These are phyloP conservation scores for Dunckerocampus dactyliophorus DNA, from an alignment of 2,113 vertebrate genomes.

Conservation along the genomic window DNA sequence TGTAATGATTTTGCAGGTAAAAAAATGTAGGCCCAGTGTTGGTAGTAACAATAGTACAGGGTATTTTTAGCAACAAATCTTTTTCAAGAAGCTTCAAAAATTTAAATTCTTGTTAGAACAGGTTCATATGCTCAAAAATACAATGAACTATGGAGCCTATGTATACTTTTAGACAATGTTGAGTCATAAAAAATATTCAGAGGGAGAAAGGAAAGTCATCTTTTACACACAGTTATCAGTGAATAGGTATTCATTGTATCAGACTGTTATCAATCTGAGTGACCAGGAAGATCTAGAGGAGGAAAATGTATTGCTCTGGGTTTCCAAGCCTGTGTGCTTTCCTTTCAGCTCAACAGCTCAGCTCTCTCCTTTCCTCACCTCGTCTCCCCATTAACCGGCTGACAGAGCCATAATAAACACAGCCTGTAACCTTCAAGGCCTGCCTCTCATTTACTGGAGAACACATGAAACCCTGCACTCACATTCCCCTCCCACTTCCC, in stretches of 20 bases:
- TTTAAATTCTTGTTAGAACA: background rate
- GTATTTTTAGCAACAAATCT: too few relatives aligned
- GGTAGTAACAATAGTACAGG: too few relatives aligned
- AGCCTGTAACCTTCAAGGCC: conserved; percentile 77
- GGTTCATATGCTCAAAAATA: background rate
- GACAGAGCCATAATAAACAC: conserved; percentile 82
- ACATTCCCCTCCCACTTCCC: conserved; percentile 36
- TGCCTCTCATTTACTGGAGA: conserved; percentile 74
- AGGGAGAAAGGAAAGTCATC: conserved; percentile 8
- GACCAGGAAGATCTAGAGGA: conserved; percentile 38
- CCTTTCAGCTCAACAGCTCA: conserved; percentile 59
- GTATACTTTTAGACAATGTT: conserved; percentile 2
- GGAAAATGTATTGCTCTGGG: conserved; percentile 54
- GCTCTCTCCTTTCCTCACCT: conserved; percentile 51
- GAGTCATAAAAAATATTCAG: conserved; percentile 21
- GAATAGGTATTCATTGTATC: conserved; percentile 25
- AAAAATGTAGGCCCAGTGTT: too few relatives aligned
- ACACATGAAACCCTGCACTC: conserved; percentile 64
- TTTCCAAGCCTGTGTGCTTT: conserved; percentile 45
- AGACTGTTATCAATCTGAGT: conserved; percentile 41
- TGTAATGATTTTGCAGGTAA: too few relatives aligned
- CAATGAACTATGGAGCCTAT: background rate
- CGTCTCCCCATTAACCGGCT: conserved; percentile 75
- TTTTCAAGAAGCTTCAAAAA: background rate
- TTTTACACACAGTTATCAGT: conserved; percentile 6